phyloP scores from a whole-genome alignment of 2,888 invertebrate genomes.

The Coecobrya sp. region DNA sequence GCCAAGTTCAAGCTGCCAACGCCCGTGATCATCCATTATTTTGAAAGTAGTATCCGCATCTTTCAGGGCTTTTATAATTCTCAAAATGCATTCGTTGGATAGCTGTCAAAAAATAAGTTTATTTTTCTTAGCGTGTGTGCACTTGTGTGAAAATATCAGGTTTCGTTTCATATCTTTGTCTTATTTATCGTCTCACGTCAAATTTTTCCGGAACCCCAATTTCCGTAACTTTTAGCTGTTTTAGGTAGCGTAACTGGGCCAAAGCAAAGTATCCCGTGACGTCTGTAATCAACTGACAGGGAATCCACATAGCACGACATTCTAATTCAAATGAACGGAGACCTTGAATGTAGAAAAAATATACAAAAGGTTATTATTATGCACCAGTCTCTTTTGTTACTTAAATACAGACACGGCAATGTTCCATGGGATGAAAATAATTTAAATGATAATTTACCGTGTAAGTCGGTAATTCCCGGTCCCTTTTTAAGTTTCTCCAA shows the following conservation, averaged over 20 bases:
- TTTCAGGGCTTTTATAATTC: conserved; percentile 62
- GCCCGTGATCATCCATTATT: conserved; percentile 82
- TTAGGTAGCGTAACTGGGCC: conserved; percentile 75
- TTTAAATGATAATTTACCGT: conserved; percentile 52
- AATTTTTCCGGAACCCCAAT: conserved; percentile 82
- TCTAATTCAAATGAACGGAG: conserved; percentile 75
- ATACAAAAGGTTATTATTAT: neutral
- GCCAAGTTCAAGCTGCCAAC: conserved; percentile 81
- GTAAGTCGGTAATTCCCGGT: conserved; percentile 74
- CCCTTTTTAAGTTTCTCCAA: conserved; percentile 66
- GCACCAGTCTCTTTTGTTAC: too few relatives aligned
- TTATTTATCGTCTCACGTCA: conserved; percentile 80
- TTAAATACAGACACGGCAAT: too few relatives aligned
- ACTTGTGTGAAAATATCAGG: too few relatives aligned
- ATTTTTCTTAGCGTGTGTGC: too few relatives aligned
- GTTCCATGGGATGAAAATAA: neutral
- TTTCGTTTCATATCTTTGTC: too few relatives aligned
- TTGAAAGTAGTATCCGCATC: conserved; percentile 74
- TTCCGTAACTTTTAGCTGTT: conserved; percentile 80
- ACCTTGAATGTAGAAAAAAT: conserved; percentile 40
- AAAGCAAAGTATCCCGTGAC: conserved; percentile 84
- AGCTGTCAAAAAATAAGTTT: conserved; percentile 60
- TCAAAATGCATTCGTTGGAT: conserved; percentile 76
- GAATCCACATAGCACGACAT: conserved; percentile 81
- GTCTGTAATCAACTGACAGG: conserved; percentile 82